Percentiles rank a stretch among this genome's conserved stretches.
Conservation (phyloP, 2,797 vertebrate species). For the Pyrocephalus nanus region DNA sequence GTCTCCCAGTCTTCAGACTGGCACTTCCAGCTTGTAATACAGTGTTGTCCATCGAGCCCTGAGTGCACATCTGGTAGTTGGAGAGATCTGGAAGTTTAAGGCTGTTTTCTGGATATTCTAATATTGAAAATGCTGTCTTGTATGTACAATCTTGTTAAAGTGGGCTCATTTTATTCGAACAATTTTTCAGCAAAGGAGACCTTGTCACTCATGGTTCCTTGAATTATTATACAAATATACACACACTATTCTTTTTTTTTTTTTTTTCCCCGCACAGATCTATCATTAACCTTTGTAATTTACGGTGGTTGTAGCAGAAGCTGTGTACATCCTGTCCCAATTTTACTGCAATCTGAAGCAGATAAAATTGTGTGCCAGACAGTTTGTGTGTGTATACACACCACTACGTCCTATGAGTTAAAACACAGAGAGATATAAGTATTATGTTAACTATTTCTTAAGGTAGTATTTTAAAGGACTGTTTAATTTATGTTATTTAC, state of each 20-base stretch:
- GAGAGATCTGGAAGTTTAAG: neutral
- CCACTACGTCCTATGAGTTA: neutral
- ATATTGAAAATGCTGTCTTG: neutral
- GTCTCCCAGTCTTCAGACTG: neutral
- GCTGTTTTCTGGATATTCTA: neutral
- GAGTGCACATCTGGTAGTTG: neutral
- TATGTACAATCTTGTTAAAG: neutral
- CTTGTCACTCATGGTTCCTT: neutral
- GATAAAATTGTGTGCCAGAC: neutral
- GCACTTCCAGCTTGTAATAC: accelerated
- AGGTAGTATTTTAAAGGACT: neutral
- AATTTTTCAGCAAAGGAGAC: neutral
- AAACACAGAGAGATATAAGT: neutral
- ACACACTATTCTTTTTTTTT: neutral
- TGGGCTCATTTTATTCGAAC: neutral
- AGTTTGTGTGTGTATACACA: neutral
- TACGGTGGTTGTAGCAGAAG: neutral
- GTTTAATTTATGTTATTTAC: neutral
- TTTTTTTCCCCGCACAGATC: neutral
- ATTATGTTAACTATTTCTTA: neutral
- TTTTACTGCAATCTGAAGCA: neutral
- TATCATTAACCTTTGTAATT: neutral
- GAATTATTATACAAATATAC: neutral
- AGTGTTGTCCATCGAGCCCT: neutral
- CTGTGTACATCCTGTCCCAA: neutral